Conservation (phyloP, 2,797 vertebrate genomes). For the Rachycentron canadum region DNA sequence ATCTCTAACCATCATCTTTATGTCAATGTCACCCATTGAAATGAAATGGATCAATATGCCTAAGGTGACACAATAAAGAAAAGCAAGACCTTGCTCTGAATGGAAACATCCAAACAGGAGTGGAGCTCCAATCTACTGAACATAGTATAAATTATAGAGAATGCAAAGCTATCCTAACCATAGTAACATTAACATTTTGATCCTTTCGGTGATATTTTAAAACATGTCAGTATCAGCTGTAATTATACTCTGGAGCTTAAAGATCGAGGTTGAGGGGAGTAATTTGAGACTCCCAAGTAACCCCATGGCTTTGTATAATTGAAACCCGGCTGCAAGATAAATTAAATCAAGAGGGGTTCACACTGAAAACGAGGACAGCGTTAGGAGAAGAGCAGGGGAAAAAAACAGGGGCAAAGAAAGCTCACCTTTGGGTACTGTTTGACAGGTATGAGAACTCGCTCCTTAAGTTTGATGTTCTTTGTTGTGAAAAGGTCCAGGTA, state of each 20-base stretch:
- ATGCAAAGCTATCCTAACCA: background rate
- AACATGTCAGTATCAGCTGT: conserved; percentile 43
- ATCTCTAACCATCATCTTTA: conserved; percentile 7
- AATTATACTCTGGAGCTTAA: conserved; percentile 64
- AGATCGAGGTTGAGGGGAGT: conserved; percentile 66
- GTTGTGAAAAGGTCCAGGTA: conserved; percentile 98
- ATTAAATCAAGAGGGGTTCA: conserved; percentile 58
- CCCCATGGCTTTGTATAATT: conserved; percentile 70
- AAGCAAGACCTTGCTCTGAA: conserved; percentile 8
- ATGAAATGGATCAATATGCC: conserved; percentile 11
- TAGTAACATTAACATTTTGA: conserved; percentile 51
- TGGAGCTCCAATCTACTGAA: conserved; percentile 1
- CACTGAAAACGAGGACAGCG: background rate
- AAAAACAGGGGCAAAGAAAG: background rate
- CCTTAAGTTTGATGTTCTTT: conserved; percentile 98
- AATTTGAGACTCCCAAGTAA: conserved; percentile 64
- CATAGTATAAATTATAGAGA: background rate
- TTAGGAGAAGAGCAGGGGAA: background rate
- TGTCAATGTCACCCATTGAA: conserved; percentile 30
- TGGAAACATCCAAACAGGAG: conserved; percentile 29
- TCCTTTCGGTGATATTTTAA: conserved; percentile 52
- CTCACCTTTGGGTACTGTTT: conserved; percentile 98
- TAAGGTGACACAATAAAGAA: conserved; percentile 19
- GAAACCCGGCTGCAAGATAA: conserved; percentile 65
- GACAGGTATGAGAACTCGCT: conserved; percentile 97